Evolutionary conservation across 2,797 vertebrate genomes (phyloP).

Genomic region (Coluber constrictor): DNA sequence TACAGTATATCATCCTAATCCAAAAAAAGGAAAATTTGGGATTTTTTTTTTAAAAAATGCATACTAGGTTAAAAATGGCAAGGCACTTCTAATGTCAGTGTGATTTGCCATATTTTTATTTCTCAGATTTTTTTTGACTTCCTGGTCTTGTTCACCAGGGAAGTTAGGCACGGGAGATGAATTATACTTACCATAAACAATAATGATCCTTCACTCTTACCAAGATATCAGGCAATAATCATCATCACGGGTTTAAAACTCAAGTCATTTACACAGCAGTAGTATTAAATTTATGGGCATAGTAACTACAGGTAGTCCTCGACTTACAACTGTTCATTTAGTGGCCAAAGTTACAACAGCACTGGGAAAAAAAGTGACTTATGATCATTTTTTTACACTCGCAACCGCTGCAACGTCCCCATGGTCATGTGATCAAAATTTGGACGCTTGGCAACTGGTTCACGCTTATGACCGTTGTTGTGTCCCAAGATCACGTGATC

Average conservation of each 20-base stretch:
- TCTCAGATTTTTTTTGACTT: background rate
- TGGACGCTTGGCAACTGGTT: background rate
- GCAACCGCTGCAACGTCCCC: background rate
- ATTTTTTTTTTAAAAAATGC: background rate
- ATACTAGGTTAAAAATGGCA: background rate
- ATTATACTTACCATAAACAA: background rate
- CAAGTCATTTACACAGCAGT: background rate
- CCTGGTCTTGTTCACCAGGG: background rate
- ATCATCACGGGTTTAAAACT: background rate
- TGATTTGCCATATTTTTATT: background rate
- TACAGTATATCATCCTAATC: background rate
- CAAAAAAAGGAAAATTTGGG: background rate
- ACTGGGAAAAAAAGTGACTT: background rate
- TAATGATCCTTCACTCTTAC: background rate
- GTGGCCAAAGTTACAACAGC: background rate
- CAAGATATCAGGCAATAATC: background rate
- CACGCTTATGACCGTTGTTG: background rate
- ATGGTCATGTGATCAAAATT: background rate
- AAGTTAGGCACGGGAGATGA: background rate
- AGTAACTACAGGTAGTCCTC: background rate
- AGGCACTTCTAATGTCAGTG: background rate
- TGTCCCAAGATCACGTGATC: background rate
- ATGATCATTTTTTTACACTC: background rate
- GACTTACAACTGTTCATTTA: background rate
- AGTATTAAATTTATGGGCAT: background rate